Conservation (phyloP, 1,140 invertebrate species). For the Dendrolimus punctatus region DNA sequence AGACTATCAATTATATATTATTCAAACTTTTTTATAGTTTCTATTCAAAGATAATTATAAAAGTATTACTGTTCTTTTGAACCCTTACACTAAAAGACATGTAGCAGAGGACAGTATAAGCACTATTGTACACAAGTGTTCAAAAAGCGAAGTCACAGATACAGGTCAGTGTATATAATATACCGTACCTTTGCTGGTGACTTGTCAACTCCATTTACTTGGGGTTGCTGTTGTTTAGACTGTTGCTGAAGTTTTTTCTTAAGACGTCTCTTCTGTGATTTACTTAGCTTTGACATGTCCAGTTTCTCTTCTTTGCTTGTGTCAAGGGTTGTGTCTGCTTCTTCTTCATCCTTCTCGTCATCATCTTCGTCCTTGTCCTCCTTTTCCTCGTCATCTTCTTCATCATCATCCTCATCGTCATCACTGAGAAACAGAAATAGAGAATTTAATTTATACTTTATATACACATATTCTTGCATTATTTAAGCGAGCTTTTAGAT, state of each 20-base stretch:
- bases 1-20: too few relatives aligned
- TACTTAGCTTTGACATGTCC: constrained; percentile 46
- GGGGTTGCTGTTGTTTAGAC: constrained; percentile 36
- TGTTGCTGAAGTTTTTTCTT: constrained; percentile 54
- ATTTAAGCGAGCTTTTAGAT: too few relatives aligned
- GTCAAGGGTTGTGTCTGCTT: constrained; percentile 45
- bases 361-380: constrained; percentile 62
- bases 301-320: constrained; percentile 45
- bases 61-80: too few relatives aligned
- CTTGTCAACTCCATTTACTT: constrained; percentile 58
- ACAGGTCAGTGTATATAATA: neutral
- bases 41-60: too few relatives aligned
- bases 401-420: constrained; percentile 30
- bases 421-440: constrained; percentile 14
- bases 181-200: constrained; percentile 29
- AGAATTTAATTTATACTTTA: too few relatives aligned
- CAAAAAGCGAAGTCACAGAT: too few relatives aligned
- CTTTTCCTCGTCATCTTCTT: constrained; percentile 48
- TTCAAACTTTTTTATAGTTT: too few relatives aligned
- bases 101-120: too few relatives aligned
- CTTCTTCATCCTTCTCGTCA: constrained; percentile 46
- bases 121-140: too few relatives aligned
- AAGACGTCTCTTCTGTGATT: constrained; percentile 36
- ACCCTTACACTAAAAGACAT: too few relatives aligned
- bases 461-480: too few relatives aligned